A percentile compares a stretch with the other conserved stretches of the same genome.
These are phyloP conservation scores for Psammodynastes pulverulentus DNA, from an alignment of 2,113 vertebrate species.

Conservation along the genomic window DNA sequence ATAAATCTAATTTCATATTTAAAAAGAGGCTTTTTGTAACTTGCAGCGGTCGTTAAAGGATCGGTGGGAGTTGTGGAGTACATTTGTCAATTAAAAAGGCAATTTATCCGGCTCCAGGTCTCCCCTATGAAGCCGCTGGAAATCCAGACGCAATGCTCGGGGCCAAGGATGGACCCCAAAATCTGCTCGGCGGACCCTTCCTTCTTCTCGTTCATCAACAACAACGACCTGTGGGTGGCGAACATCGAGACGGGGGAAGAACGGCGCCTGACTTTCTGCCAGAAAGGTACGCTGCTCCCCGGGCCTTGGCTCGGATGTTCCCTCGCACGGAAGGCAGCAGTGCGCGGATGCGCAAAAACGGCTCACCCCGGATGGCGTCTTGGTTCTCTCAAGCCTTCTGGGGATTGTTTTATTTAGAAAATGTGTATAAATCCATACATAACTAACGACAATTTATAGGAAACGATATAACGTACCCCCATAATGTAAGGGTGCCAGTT, in stretches of 20 bases:
- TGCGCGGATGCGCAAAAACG: fast-evolving
- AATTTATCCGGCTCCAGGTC: constrained; percentile 67
- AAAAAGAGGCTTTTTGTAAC: too few species aligned
- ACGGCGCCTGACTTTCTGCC: constrained; percentile 85
- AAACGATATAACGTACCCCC: background rate
- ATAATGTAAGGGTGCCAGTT: background rate
- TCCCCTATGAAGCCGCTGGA: constrained; percentile 92
- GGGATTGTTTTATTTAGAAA: background rate
- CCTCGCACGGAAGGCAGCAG: background rate
- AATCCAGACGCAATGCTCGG: constrained; percentile 91
- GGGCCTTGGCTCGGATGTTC: background rate
- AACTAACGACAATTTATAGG: background rate
- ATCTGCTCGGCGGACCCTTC: constrained; percentile 87
- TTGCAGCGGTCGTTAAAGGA: too few species aligned
- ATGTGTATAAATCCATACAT: background rate
- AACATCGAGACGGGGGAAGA: constrained; percentile 89
- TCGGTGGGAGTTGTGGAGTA: too few species aligned
- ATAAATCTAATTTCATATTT: too few species aligned
- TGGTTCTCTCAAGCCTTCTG: background rate
- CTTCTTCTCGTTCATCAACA: constrained; percentile 95
- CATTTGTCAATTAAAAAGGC: background rate
- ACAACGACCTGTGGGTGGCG: constrained; percentile 91
- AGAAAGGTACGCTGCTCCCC: constrained; percentile 75
- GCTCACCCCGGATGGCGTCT: background rate
- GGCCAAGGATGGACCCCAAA: constrained; percentile 96